Percentiles rank a stretch among this genome's conserved stretches.
Conservation (phyloP, 2,888 invertebrate species). For the Sicus ferrugineus region DNA sequence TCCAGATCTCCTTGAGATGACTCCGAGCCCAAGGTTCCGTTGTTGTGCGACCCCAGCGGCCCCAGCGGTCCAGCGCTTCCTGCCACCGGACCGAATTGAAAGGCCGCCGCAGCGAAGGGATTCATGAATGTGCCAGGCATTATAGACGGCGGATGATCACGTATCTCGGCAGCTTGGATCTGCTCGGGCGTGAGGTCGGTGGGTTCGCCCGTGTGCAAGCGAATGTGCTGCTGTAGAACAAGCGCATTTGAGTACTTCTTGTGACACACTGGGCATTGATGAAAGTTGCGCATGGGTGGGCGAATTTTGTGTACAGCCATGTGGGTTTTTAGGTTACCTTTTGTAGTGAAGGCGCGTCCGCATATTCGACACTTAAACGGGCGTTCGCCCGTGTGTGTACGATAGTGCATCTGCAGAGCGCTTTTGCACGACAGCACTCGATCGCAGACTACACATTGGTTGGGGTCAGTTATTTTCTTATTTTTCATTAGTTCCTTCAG, state of each 20-base stretch:
- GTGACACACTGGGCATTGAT: constrained; percentile 97
- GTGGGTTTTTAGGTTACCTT: constrained; percentile 98
- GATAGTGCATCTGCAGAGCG: constrained; percentile 97
- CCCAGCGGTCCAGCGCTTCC: constrained; percentile 46
- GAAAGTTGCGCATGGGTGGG: constrained; percentile 89
- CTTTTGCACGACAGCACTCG: constrained; percentile 96
- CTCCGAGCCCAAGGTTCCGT: constrained; percentile 61
- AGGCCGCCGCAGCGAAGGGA: constrained; percentile 62
- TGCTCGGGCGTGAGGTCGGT: constrained; percentile 86
- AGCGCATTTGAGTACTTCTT: constrained; percentile 95
- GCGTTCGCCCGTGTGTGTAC: constrained; percentile 66
- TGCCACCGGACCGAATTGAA: constrained; percentile 61
- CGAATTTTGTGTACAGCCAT: constrained; percentile 99
- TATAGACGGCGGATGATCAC: constrained; percentile 75
- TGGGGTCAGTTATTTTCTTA: constrained; percentile 94
- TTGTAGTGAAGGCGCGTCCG: constrained; percentile 96
- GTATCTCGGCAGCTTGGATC: constrained; percentile 84
- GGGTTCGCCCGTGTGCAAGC: constrained; percentile 90
- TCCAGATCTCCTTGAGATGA: constrained; percentile 64
- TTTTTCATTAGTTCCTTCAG: constrained; percentile 97
- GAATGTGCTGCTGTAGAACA: constrained; percentile 94
- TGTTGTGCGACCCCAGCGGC: constrained; percentile 52
- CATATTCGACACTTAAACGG: constrained; percentile 98
- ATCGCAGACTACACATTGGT: constrained; percentile 98
- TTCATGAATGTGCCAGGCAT: constrained; percentile 64